Conservation (phyloP, 2,888 invertebrate genomes). For the Tiliacea citrago region DNA sequence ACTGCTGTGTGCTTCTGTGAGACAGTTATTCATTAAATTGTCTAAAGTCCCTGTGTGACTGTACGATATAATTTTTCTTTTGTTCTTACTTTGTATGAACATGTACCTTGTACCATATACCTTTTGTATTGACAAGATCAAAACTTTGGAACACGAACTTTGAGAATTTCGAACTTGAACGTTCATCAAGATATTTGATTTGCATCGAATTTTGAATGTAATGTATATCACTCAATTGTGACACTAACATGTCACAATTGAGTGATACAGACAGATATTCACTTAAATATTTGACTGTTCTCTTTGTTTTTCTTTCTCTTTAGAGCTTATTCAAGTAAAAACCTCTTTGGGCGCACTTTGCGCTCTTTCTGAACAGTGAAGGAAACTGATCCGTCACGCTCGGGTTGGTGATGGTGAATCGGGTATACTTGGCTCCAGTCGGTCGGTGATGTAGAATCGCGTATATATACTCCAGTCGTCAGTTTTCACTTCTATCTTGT, state of each 20-base stretch:
- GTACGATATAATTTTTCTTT: neutral
- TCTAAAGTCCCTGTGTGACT: slow-evolving; percentile 24
- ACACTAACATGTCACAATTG: too few relatives aligned
- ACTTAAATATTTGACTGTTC: neutral
- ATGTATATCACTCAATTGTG: neutral
- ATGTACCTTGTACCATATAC: too few relatives aligned
- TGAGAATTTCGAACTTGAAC: neutral
- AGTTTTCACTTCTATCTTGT: too few relatives aligned
- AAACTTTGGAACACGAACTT: neutral
- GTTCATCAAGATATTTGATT: neutral
- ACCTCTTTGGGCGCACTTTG: too few relatives aligned
- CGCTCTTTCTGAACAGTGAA: too few relatives aligned
- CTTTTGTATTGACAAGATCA: neutral
- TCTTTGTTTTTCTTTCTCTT: neutral
- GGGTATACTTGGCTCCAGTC: too few relatives aligned
- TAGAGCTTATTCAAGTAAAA: too few relatives aligned
- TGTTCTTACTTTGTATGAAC: slow-evolving; percentile 12
- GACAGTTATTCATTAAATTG: slow-evolving; percentile 49
- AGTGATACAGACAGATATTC: too few relatives aligned
- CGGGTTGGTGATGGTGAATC: too few relatives aligned
- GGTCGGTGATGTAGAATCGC: too few relatives aligned
- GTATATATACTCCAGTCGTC: too few relatives aligned
- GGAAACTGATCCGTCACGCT: too few relatives aligned
- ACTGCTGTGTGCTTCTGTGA: slow-evolving; percentile 9
- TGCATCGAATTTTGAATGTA: neutral